These are phyloP conservation scores for Chascanopsetta lugubris DNA, from an alignment of 2,113 vertebrate genomes.

Conservation along the genomic window DNA sequence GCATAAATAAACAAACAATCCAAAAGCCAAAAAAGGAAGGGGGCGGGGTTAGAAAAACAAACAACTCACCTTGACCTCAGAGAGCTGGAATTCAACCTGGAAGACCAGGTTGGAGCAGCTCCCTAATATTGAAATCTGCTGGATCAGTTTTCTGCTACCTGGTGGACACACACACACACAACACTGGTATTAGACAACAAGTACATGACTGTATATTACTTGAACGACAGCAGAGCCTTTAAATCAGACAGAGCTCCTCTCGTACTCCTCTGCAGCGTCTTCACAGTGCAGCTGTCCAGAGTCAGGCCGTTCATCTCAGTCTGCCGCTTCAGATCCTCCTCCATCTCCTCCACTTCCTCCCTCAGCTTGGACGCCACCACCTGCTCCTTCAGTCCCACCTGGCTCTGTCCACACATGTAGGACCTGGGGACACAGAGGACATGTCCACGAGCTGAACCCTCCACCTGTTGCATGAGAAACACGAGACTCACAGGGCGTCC, in stretches of 20 bases:
- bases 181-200: slow-evolving; percentile 20
- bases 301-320: slow-evolving; percentile 82
- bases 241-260: neutral
- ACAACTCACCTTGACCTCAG: slow-evolving; percentile 83
- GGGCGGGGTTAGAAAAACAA: neutral
- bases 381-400: slow-evolving; percentile 8
- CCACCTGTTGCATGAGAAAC: neutral
- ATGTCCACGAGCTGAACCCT: neutral
- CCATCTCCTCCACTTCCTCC: slow-evolving; percentile 76
- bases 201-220: neutral
- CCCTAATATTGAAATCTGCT: slow-evolving; percentile 80
- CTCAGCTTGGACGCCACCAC: slow-evolving; percentile 63
- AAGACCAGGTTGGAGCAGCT: slow-evolving; percentile 82
- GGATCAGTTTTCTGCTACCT: slow-evolving; percentile 44
- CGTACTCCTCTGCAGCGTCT: slow-evolving; percentile 83
- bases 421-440: slow-evolving; percentile 27
- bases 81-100: slow-evolving; percentile 87
- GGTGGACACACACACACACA: slow-evolving; percentile 5
- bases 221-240: neutral
- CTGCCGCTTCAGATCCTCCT: slow-evolving; percentile 81
- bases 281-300: slow-evolving; percentile 80
- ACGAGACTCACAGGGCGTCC: slow-evolving; percentile 70
- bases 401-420: slow-evolving; percentile 21
- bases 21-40: too few relatives aligned
- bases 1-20: too few relatives aligned